These are phyloP conservation scores for Gambusia yucatana DNA, from an alignment of 2,797 vertebrate genomes.

Conservation along the genomic window DNA sequence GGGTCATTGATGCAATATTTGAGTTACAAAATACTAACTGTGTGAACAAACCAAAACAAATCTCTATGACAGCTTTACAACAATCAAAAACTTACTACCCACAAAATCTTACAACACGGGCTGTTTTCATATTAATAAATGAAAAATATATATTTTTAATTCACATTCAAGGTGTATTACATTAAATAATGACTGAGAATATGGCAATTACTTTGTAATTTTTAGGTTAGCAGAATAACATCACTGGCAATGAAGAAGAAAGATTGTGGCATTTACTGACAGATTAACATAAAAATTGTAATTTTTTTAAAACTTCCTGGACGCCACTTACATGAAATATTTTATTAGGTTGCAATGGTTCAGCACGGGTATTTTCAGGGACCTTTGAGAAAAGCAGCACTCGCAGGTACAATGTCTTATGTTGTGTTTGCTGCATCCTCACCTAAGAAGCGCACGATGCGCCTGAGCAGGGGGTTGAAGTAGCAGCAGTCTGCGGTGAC, in stretches of 20 bases:
- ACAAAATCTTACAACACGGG: not conserved
- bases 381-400: not conserved
- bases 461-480: constrained; percentile 87
- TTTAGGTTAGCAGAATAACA: not conserved
- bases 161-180: not conserved
- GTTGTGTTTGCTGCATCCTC: constrained; percentile 19
- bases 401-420: not conserved
- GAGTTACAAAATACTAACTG: not conserved
- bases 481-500: constrained; percentile 89
- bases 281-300: not conserved
- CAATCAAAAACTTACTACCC: too few species aligned
- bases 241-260: not conserved
- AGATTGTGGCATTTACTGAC: not conserved
- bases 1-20: not conserved
- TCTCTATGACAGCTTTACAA: too few species aligned
- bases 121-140: not conserved
- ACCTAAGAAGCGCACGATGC: constrained; percentile 89
- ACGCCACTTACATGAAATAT: not conserved
- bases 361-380: not conserved
- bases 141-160: not conserved
- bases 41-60: too few species aligned
- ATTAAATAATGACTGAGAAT: not conserved
- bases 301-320: not conserved
- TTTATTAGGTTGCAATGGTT: not conserved
- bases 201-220: not conserved